Evolutionary conservation across 37 sponge, comb jelly and placozoan species (phyloP).

Genomic region (Hormiphora californensis): DNA sequence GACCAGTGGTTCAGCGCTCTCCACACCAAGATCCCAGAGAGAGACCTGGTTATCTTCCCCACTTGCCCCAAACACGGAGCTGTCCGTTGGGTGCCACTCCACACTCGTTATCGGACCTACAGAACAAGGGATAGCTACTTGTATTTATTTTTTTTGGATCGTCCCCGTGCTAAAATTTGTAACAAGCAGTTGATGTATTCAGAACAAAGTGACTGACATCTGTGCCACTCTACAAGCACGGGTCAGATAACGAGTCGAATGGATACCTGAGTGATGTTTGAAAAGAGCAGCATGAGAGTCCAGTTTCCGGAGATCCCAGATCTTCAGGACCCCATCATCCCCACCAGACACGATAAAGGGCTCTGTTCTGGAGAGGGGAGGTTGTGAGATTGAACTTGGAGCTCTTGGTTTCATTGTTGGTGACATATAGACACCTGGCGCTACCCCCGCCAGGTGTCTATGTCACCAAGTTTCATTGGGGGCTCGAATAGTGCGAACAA

Average conservation of each 20-base stretch:
- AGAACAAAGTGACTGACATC: no score
- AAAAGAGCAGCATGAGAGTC: conserved; percentile 69
- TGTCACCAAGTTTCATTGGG: no score
- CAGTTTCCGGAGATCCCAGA: conserved; percentile 92
- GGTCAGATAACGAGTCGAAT: no score
- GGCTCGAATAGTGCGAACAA: neutral
- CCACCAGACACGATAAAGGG: conserved; percentile 89
- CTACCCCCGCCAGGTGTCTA: no score
- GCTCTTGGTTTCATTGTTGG: no score
- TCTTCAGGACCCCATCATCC: conserved; percentile 88
- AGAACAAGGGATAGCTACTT: neutral
- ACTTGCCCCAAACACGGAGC: conserved; percentile 86
- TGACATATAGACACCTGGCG: no score
- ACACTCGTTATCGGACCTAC: conserved; percentile 76
- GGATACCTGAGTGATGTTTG: conserved; percentile 83
- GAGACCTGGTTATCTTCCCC: conserved; percentile 93
- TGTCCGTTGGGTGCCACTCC: conserved; percentile 90
- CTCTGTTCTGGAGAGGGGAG: conserved; percentile 56
- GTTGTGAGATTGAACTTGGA: no score
- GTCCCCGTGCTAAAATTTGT: no score
- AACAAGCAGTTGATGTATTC: no score
- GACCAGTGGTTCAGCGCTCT: conserved; percentile 57
- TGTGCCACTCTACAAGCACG: no score
- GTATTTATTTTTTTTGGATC: no score
- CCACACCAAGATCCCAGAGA: conserved; percentile 93